Conservation (phyloP, 2,888 invertebrate genomes). For the Hyposoter dolosus region DNA sequence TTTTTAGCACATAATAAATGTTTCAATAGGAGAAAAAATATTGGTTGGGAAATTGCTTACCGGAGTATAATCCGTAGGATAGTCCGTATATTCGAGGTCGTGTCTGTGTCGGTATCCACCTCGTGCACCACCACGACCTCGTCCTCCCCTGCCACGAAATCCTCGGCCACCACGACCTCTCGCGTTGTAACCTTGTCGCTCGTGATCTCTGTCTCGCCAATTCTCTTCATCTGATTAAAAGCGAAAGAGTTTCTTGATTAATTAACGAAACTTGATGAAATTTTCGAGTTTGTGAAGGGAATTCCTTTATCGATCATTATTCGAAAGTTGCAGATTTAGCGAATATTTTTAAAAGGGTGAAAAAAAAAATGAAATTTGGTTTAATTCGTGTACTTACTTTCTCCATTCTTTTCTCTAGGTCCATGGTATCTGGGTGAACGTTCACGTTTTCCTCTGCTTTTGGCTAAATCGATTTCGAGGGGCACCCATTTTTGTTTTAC, state of each 20-base stretch:
- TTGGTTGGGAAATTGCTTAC: conserved; percentile 74
- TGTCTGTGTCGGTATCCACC: conserved; percentile 84
- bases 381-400: conserved; percentile 72
- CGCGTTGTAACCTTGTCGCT: conserved; percentile 78
- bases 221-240: conserved; percentile 77
- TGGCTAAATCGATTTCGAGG: conserved; percentile 93
- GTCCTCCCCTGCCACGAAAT: conserved; percentile 84
- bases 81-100: conserved; percentile 86
- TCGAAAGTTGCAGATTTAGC: conserved; percentile 1
- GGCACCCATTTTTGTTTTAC: conserved; percentile 96
- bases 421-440: conserved; percentile 85
- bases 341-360: not conserved
- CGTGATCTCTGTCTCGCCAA: conserved; percentile 81
- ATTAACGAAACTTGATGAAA: not conserved
- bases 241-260: conserved; percentile 14
- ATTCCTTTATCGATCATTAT: not conserved
- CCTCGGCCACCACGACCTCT: conserved; percentile 82
- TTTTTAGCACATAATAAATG: not conserved
- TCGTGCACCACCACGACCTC: conserved; percentile 85
- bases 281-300: not conserved
- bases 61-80: conserved; percentile 85
- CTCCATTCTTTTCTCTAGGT: conserved; percentile 82
- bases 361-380: not conserved
- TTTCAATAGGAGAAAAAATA: conserved; percentile 4
- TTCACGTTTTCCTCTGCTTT: conserved; percentile 89